These are phyloP conservation scores for Pitangus sulphuratus DNA, from an alignment of 2,797 vertebrate genomes.

Conservation along the genomic window DNA sequence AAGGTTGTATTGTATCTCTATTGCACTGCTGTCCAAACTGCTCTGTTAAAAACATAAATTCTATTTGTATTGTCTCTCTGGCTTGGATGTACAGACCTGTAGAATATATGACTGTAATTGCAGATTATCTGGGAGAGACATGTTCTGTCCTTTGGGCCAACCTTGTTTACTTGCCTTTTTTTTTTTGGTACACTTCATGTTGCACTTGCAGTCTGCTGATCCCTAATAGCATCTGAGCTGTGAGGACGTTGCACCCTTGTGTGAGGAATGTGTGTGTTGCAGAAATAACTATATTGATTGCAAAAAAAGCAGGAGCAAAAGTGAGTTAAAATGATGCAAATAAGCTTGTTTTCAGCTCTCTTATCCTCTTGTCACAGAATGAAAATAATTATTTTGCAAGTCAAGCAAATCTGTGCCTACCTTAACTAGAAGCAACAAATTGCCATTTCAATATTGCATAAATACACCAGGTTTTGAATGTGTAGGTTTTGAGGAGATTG, in stretches of 20 bases:
- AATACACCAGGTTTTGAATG: neutral
- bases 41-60: neutral
- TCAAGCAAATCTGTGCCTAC: neutral
- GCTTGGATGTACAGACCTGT: neutral
- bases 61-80: neutral
- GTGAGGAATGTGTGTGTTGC: fast-evolving
- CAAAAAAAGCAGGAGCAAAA: neutral
- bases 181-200: neutral
- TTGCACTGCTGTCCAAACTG: neutral
- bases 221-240: neutral
- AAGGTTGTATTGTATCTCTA: fast-evolving
- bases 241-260: neutral
- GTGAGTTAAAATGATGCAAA: neutral
- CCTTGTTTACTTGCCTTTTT: neutral
- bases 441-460: neutral
- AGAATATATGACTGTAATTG: neutral
- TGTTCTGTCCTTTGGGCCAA: neutral
- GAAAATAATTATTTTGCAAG: neutral
- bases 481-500: neutral
- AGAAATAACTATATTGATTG: neutral
- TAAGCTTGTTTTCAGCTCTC: neutral
- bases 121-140: neutral
- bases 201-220: neutral
- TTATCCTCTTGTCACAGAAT: neutral
- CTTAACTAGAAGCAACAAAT: neutral